A percentile compares a stretch with the other conserved stretches of the same genome.
These are phyloP conservation scores for Xestia ashworthii DNA, from an alignment of 2,888 invertebrate species.

Conservation along the genomic window DNA sequence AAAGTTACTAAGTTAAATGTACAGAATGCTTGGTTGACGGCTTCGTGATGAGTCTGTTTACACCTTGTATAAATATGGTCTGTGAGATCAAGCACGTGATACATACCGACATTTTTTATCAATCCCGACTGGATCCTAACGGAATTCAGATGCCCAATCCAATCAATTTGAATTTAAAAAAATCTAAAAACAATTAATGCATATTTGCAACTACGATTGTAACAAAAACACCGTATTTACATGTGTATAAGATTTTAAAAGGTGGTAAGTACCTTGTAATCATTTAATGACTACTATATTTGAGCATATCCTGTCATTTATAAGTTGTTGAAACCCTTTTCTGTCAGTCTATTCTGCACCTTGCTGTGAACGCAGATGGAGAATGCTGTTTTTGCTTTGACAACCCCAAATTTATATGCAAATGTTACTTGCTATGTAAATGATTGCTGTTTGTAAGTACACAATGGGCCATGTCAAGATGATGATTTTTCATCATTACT, in stretches of 20 bases:
- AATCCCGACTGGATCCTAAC: background rate
- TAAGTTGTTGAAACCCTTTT: slow-evolving; percentile 33
- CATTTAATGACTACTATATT: slow-evolving; percentile 32
- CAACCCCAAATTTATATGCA: slow-evolving; percentile 34
- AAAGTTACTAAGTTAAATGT: too few relatives aligned
- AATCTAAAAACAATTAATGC: background rate
- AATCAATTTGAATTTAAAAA: slow-evolving; percentile 9
- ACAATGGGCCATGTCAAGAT: background rate
- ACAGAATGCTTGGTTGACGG: too few relatives aligned
- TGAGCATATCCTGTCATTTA: slow-evolving; percentile 52
- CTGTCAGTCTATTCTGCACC: background rate
- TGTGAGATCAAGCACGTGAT: background rate
- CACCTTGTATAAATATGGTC: too few relatives aligned
- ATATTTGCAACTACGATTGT: background rate
- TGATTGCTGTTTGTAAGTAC: background rate
- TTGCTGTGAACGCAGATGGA: slow-evolving; percentile 12
- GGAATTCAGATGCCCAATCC: background rate
- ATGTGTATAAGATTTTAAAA: slow-evolving; percentile 23
- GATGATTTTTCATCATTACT: too few relatives aligned
- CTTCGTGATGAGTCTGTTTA: too few relatives aligned
- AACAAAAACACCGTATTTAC: background rate
- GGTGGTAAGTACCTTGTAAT: background rate
- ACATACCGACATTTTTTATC: background rate
- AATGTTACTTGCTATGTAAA: slow-evolving; percentile 13
- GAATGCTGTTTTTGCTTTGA: slow-evolving; percentile 9